Evolutionary conservation across 2,888 invertebrate species (phyloP).

Genomic region (Onchidella celtica): DNA sequence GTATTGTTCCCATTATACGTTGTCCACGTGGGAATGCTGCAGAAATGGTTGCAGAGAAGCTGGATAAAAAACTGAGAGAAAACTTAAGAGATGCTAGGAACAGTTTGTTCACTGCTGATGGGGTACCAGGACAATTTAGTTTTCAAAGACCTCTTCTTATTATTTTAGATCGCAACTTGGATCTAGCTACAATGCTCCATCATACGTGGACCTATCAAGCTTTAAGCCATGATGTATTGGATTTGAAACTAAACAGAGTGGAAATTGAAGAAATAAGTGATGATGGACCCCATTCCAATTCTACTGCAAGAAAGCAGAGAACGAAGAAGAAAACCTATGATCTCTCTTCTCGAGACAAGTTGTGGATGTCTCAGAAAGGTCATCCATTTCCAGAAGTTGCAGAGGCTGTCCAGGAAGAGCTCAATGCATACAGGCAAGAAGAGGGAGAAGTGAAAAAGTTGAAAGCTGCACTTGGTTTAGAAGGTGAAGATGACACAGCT

Average conservation of each 20-base stretch:
- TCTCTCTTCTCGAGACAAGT: conserved; percentile 91
- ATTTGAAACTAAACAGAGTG: conserved; percentile 93
- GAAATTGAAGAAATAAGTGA: conserved; percentile 84
- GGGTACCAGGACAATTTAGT: conserved; percentile 84
- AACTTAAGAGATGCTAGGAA: conserved; percentile 98
- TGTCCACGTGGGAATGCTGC: conserved; percentile 98
- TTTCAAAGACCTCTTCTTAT: conserved; percentile 96
- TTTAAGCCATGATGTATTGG: conserved; percentile 96
- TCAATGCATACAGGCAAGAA: conserved; percentile 95
- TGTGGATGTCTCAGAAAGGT: conserved; percentile 97
- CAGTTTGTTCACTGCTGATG: conserved; percentile 88
- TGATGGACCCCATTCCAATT: conserved; percentile 49
- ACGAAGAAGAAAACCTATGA: conserved; percentile 93
- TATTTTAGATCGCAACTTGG: conserved; percentile 94
- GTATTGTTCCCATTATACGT: conserved; percentile 94
- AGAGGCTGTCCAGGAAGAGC: conserved; percentile 98
- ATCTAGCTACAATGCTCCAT: conserved; percentile 98
- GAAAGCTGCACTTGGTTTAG: conserved; percentile 96
- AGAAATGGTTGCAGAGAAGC: conserved; percentile 97
- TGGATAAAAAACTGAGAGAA: conserved; percentile 97
- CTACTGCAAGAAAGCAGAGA: conserved; percentile 72
- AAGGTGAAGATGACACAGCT: conserved; percentile 91
- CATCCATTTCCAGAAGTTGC: conserved; percentile 88
- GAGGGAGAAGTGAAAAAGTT: conserved; percentile 98
- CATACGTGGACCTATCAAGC: conserved; percentile 99